A percentile compares a stretch with the other conserved stretches of the same genome.
Evolutionary conservation across 30 jellyfish, hydroid and myxozoan species (phyloP).

Genomic region (Pelagia noctiluca): DNA sequence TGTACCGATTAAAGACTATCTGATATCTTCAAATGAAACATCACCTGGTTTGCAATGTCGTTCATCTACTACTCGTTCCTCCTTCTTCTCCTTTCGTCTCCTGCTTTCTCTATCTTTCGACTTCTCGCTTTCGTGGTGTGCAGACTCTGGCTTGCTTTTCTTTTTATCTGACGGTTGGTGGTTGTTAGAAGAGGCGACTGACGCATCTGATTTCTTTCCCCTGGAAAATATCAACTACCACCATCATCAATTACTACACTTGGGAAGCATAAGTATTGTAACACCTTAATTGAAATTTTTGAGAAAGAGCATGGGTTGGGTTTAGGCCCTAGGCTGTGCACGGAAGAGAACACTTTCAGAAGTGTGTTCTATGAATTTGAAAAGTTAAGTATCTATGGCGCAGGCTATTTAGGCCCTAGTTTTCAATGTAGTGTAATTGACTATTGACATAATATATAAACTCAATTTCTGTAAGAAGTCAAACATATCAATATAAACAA

Average conservation of each 20-base stretch:
- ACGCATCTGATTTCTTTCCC: constrained; percentile 25
- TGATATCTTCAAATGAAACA: background rate
- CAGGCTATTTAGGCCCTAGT: too few species aligned
- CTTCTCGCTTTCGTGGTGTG: constrained; percentile 38
- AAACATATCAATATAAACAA: too few species aligned
- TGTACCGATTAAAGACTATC: background rate
- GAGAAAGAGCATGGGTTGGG: background rate
- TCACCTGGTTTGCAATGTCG: constrained; percentile 83
- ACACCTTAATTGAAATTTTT: background rate
- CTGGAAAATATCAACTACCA: background rate
- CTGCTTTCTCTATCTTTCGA: constrained; percentile 43
- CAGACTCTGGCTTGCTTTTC: constrained; percentile 38
- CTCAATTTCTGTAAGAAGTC: too few species aligned
- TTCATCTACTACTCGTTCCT: constrained; percentile 54
- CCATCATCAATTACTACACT: constrained; percentile 11
- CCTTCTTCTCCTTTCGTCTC: constrained; percentile 63
- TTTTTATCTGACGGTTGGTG: constrained; percentile 51
- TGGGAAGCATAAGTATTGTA: too few species aligned
- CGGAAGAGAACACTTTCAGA: background rate
- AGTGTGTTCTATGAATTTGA: background rate
- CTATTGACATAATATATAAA: too few species aligned
- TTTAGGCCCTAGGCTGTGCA: background rate
- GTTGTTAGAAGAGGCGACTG: constrained; percentile 3
- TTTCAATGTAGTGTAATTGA: too few species aligned
- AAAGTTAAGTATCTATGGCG: background rate